phyloP scores from a whole-genome alignment of 2,113 vertebrate genomes.

The Antigone vipio region DNA sequence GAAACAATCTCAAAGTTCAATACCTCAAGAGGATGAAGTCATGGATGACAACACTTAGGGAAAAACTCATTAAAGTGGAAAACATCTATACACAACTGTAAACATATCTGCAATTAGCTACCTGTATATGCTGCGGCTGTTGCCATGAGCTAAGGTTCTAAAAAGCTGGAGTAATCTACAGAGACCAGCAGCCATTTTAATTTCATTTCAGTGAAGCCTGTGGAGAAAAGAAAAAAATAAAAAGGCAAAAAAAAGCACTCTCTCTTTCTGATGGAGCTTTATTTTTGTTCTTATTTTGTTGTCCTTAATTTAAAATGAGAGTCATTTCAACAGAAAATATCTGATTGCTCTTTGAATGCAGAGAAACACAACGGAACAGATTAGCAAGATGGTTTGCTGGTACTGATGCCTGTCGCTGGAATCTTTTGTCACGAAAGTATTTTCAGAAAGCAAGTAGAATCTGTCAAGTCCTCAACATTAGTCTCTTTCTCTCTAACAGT shows the following conservation, averaged over 20 bases:
- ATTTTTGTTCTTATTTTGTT: background rate
- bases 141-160: background rate
- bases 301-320: constrained; percentile 25
- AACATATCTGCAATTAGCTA: background rate
- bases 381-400: constrained; percentile 31
- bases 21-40: background rate
- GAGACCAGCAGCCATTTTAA: background rate
- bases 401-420: constrained; percentile 16
- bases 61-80: background rate
- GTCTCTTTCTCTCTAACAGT: constrained; percentile 35
- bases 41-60: background rate
- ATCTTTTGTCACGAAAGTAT: constrained; percentile 23
- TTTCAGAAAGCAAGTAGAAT: constrained; percentile 41
- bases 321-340: constrained; percentile 7
- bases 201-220: background rate
- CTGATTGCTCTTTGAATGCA: constrained; percentile 6
- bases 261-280: background rate
- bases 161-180: background rate
- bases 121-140: background rate
- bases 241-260: background rate
- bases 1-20: background rate
- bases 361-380: background rate
- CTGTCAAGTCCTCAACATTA: constrained; percentile 48
- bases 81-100: background rate
- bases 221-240: background rate